phyloP scores from a whole-genome alignment of 2,113 vertebrate genomes.

The Percina caprodes region DNA sequence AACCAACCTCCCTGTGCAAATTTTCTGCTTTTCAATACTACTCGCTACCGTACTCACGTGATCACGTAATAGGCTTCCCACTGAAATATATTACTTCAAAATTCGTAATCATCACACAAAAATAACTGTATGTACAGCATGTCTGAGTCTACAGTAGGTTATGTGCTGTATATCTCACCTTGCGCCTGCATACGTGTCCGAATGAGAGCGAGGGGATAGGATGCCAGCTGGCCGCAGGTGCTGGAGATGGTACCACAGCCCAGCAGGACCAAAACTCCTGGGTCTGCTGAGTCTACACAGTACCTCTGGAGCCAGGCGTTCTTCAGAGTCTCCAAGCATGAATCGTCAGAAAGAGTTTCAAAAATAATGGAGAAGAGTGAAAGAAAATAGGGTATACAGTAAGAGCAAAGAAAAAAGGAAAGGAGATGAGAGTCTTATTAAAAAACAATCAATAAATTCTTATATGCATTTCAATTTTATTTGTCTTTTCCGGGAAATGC shows the following conservation, averaged over 20 bases:
- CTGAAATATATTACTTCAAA: too few species aligned
- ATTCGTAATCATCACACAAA: too few species aligned
- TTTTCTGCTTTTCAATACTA: too few species aligned
- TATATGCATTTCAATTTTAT: too few species aligned
- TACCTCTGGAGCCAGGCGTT: conserved; percentile 90
- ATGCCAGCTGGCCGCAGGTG: conserved; percentile 93
- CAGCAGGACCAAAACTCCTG: conserved; percentile 90
- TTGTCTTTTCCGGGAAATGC: too few species aligned
- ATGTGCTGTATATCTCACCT: conserved; percentile 76
- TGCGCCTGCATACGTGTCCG: conserved; percentile 96
- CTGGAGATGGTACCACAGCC: conserved; percentile 93
- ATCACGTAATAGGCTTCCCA: too few species aligned
- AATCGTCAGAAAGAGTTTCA: not conserved
- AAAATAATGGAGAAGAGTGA: not conserved
- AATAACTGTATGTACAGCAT: not conserved
- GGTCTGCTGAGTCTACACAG: conserved; percentile 88
- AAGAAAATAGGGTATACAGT: not conserved
- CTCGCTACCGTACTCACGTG: too few species aligned
- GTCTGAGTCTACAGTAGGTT: not conserved
- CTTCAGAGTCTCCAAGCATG: conserved; percentile 87
- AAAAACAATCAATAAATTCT: not conserved
- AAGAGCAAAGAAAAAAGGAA: not conserved
- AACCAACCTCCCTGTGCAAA: too few species aligned
- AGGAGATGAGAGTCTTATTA: not conserved
- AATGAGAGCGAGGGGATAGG: conserved; percentile 91